Base-by-base conservation (phyloP, 1,140 invertebrate species). In the Telenomus remus region DNA sequence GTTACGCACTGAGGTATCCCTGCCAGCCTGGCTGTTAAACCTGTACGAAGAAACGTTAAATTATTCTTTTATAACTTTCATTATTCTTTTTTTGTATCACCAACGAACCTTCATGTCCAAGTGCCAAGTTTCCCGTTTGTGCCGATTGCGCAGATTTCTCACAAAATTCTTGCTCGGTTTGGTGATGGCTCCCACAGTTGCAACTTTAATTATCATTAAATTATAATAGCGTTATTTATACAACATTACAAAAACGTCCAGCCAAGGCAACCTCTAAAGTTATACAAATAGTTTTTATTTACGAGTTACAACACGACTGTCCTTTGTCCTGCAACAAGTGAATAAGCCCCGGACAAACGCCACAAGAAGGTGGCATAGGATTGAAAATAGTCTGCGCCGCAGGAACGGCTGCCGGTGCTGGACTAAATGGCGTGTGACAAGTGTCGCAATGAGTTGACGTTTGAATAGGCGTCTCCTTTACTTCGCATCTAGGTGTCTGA, bases 401-500 rank as follows among this genome's bases (percentile, higher is more conserved):
- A 79, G 57, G 7, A 44, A 27, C 34, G 35, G 76, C n/a, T 42
- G 37, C 1, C 6, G 39, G 4, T 6, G 13, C 11, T 1, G 55
- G 19, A 9, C 59, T 70, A 5, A 69, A 35, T 56, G 19, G 55
- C 4, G 49, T 27, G 15, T 76, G 49, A 53, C 61, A 65, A 4
- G 55, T 35, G 1, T 71, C 56, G 47, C 53, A 68, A 59, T 64
- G 78, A 10, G 78, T 79, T 15, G 60, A 44, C 0, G 84, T 86
- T 63, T 86, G 84, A 5, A 81, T 65, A 4, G 78, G 60, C 5
- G 46, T 76, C 42, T 86, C 85, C 43, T 61, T 82, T n/a, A 75
- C 16, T 44, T 82, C 72, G 0, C 15, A 53, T 13, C 43, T 77
- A 4, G 46, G 19, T 0, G 83, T 85, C 83, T 85, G 47, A 46